Percentiles rank a stretch among this genome's conserved stretches.
Evolutionary conservation across 2,888 invertebrate species (phyloP).

Genomic region (Microplitis deprimator): DNA sequence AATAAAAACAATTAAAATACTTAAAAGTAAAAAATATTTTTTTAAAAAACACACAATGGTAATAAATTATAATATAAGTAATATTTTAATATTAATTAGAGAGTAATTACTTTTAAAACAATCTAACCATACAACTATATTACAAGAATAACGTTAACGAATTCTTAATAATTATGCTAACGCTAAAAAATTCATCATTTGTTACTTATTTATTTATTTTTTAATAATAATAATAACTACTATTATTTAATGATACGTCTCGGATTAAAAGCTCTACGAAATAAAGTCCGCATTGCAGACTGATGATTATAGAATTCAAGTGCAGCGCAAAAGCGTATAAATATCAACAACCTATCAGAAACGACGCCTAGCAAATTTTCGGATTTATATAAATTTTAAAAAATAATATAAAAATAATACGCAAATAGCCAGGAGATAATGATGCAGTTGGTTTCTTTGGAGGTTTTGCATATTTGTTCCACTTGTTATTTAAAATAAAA

Average conservation of each 20-base stretch:
- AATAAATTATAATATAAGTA: conserved; percentile 28
- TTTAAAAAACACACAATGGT: conserved; percentile 8
- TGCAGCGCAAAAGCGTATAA: conserved; percentile 1
- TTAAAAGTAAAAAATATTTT: background rate
- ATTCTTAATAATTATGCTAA: conserved; percentile 21
- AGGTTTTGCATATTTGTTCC: conserved; percentile 55
- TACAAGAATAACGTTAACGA: conserved; percentile 21
- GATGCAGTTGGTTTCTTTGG: conserved; percentile 66
- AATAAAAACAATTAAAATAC: conserved; percentile 10
- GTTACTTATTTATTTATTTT: background rate
- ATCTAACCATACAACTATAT: conserved; percentile 26
- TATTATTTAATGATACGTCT: background rate
- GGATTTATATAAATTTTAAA: background rate
- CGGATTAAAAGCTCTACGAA: background rate
- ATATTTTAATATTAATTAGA: conserved; percentile 3
- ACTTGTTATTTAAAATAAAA: conserved; percentile 34
- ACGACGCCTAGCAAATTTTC: conserved; percentile 2
- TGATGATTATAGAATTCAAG: background rate
- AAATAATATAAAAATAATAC: conserved; percentile 6
- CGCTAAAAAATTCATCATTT: conserved; percentile 9
- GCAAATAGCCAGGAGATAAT: conserved; percentile 7
- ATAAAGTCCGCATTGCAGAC: background rate
- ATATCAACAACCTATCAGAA: conserved; percentile 22
- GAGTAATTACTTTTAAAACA: conserved; percentile 14
- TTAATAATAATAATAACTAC: background rate